Conservation (phyloP, 2,797 vertebrate species). For the Euphonia xanthogaster region DNA sequence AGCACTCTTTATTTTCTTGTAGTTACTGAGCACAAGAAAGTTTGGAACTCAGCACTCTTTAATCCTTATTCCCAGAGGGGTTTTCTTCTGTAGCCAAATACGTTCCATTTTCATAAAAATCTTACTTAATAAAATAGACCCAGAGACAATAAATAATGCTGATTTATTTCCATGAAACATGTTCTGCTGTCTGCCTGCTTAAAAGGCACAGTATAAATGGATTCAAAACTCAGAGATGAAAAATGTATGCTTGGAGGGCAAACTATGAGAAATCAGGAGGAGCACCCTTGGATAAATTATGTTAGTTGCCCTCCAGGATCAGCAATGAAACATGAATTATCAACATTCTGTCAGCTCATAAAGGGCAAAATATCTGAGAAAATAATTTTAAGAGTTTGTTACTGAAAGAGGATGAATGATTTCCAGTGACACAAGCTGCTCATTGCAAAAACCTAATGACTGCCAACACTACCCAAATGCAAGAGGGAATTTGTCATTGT, state of each 20-base stretch:
- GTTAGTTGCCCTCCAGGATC: slow-evolving; percentile 6
- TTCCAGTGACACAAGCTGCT: not conserved
- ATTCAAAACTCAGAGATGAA: not conserved
- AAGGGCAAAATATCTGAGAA: slow-evolving; percentile 13
- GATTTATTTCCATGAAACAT: slow-evolving; percentile 5
- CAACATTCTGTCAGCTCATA: slow-evolving; percentile 18
- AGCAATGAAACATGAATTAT: not conserved
- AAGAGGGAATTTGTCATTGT: not conserved
- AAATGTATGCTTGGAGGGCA: slow-evolving; percentile 5
- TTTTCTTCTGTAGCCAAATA: not conserved
- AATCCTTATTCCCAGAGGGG: not conserved
- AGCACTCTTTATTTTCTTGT: not conserved
- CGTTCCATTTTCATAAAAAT: not conserved
- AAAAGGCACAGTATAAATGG: not conserved
- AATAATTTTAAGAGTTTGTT: not conserved
- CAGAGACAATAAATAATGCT: slow-evolving; percentile 12
- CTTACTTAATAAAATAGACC: not conserved
- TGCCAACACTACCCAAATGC: not conserved
- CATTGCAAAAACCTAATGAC: not conserved
- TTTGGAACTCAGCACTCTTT: not conserved
- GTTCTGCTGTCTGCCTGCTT: not conserved
- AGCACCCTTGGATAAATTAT: not conserved
- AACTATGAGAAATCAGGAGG: not conserved
- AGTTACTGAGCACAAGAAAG: not conserved
- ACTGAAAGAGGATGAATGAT: not conserved